These are phyloP conservation scores for Hiodon tergisus DNA, from an alignment of 2,113 vertebrate genomes.

Conservation along the genomic window DNA sequence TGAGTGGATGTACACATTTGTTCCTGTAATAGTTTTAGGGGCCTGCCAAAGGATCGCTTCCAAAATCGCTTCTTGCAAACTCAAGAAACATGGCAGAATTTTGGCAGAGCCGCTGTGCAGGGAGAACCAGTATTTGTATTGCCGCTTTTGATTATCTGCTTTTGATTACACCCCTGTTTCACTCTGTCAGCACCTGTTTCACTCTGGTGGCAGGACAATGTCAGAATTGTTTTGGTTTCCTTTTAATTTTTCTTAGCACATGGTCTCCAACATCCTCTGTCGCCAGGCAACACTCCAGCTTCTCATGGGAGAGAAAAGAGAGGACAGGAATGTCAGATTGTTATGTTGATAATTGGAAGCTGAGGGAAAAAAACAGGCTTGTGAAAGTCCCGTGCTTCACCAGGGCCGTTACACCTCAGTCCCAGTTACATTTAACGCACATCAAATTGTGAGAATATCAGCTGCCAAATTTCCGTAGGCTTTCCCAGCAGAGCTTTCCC, in stretches of 20 bases:
- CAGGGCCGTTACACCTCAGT: not conserved
- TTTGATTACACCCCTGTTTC: not conserved
- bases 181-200: not conserved
- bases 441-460: not conserved
- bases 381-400: not conserved
- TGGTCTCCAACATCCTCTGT: conserved; percentile 8
- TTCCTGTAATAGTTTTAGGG: too few relatives aligned
- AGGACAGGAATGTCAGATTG: conserved; percentile 19
- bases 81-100: too few relatives aligned
- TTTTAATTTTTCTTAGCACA: not conserved
- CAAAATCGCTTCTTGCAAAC: too few relatives aligned
- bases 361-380: conserved; percentile 16
- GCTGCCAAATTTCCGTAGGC: not conserved
- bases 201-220: conserved; percentile 6
- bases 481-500: not conserved
- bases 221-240: not conserved
- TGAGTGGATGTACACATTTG: too few relatives aligned
- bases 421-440: too few relatives aligned
- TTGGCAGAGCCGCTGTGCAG: too few relatives aligned
- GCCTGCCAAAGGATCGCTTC: too few relatives aligned
- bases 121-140: too few relatives aligned
- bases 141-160: not conserved
- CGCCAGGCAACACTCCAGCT: conserved; percentile 22
- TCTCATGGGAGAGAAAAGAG: conserved; percentile 2
- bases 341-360: conserved; percentile 26